phyloP scores from a whole-genome alignment of 2,113 vertebrate genomes.

The Cygnus atratus region DNA sequence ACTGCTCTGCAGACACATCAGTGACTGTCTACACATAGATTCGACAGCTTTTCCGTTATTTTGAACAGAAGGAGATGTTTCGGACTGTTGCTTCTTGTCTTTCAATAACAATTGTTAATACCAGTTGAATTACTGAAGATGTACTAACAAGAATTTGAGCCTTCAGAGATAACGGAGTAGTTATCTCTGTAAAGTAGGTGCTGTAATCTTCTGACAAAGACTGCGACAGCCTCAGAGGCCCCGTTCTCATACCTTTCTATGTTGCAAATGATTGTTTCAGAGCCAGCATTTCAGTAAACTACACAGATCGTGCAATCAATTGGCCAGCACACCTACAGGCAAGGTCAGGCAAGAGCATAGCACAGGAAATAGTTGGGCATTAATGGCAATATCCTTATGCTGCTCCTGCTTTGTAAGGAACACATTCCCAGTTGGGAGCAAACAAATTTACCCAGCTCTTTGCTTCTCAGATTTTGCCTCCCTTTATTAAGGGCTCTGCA shows the following conservation, averaged over 20 bases:
- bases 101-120: not conserved
- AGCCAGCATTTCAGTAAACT: not conserved
- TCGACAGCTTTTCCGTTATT: not conserved
- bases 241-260: not conserved
- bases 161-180: not conserved
- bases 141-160: not conserved
- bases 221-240: not conserved
- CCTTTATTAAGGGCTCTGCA: not conserved
- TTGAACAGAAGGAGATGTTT: not conserved
- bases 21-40: not conserved
- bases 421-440: not conserved
- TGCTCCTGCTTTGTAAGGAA: not conserved
- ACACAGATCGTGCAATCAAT: not conserved
- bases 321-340: not conserved
- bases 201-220: not conserved
- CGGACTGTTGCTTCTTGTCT: not conserved
- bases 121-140: not conserved
- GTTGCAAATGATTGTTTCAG: constrained; percentile 2
- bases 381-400: not conserved
- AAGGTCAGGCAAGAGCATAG: constrained; percentile 16
- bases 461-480: not conserved
- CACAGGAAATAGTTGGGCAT: not conserved
- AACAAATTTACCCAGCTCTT: not conserved
- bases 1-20: not conserved
- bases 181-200: not conserved